Evolutionary conservation across 2,113 vertebrate species (phyloP).

Genomic region (Trichechus manatus): DNA sequence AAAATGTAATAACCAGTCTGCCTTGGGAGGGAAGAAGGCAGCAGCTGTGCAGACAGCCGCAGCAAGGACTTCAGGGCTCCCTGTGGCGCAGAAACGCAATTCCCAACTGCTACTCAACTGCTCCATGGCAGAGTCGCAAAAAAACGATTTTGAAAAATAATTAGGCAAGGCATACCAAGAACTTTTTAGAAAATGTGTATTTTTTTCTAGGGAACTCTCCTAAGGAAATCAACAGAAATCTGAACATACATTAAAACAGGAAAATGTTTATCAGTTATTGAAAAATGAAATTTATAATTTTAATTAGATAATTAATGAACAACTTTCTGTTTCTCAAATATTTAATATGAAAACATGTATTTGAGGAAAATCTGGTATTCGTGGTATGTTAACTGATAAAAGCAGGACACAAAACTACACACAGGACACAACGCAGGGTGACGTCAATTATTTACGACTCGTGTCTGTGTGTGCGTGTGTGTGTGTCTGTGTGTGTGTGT

Average conservation of each 20-base stretch:
- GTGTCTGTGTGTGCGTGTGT: too few species aligned
- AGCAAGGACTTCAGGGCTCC: not conserved
- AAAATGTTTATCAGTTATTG: not conserved
- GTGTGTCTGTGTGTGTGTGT: too few species aligned
- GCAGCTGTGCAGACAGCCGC: not conserved
- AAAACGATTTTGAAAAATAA: not conserved
- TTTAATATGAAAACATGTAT: not conserved
- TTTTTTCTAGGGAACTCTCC: not conserved
- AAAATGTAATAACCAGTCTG: not conserved
- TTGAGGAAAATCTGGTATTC: not conserved
- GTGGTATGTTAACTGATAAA: not conserved
- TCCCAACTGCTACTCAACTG: not conserved
- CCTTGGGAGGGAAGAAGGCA: not conserved
- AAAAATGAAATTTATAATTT: not conserved
- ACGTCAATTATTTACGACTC: not conserved
- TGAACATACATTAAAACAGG: not conserved
- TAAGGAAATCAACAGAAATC: not conserved
- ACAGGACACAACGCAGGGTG: not conserved
- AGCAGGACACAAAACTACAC: not conserved
- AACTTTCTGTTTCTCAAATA: not conserved
- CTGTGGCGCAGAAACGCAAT: accelerated
- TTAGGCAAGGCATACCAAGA: not conserved
- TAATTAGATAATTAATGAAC: not conserved
- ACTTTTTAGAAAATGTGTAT: not conserved
- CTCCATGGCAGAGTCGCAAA: not conserved